Evolutionary conservation across 2,113 vertebrate genomes (phyloP), one percentile per base, ranked within the genome.

Genomic region (Channa argus): DNA sequence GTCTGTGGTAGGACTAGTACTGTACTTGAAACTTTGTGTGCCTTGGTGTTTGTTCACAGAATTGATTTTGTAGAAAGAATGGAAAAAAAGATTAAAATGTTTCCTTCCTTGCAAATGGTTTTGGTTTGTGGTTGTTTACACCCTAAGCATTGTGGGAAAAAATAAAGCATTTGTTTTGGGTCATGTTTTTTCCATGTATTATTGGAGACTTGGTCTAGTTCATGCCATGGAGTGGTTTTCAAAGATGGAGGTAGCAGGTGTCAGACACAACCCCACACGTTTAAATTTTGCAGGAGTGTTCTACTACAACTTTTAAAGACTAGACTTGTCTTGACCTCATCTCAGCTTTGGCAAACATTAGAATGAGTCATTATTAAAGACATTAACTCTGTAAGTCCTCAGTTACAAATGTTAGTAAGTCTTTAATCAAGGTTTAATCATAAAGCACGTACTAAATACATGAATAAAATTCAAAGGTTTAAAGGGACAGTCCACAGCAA

Each of bases 181-280:
- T 63, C 0, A n/a, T 79, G 74, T 83, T 77, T 74, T 52, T 70
- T 79, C 80, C 47, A 62, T 12, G 1, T 8, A 3, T 10, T 68
- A 5, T 41, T 49, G 38, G 66, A 66, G 39, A 6, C 5, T 2
- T 2, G 41, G 51, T 71, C 66, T 10, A 10, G 44, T 44, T 47
- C 7, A 2, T 65, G 74, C 60, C 63, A 9, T 86, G 63, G 34
- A 84, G 83, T 6, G 79, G 74, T 45, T 62, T 83, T n/a, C 0
- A 71, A 55, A 85, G 79, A 79, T 88, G 87, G 68, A 77, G 51
- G 12, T 77, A 83, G 71, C 85, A 88, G 79, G 49, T 86, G 82
- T 77, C 72, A 79, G 10, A 61, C 4, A 37, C 14, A 56, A 43
- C 50, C 5, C 75, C 86, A 87, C n/a, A n/a, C n/a, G n/a, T n/a